Evolutionary conservation across 64 coral and sea anemone species (phyloP), one percentile per base, ranked within the genome.

Genomic region (Dendronephthya gigantea): DNA sequence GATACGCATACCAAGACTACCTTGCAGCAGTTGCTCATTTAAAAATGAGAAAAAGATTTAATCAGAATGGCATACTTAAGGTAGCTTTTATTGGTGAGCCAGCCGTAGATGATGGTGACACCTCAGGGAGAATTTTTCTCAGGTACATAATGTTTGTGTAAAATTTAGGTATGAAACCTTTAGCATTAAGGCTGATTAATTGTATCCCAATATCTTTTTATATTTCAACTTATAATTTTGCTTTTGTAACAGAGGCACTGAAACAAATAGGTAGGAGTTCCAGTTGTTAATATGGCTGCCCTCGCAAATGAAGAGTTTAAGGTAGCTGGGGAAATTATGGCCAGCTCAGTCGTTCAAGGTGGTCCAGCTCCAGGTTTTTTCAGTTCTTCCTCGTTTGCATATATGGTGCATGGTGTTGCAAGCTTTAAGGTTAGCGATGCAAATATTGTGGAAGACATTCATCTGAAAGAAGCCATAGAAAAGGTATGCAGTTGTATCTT

Each of bases 311-410:
- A n/a, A n/a, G n/a, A n/a, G n/a, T n/a, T n/a, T n/a, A n/a, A n/a
- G n/a, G n/a, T n/a, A n/a, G n/a, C n/a, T 27, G 68, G 68, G 68
- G 68, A 74, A 74, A 74, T 74, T 74, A 74, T 74, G 68, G 68
- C 68, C 1, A 74, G 68, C 68, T 74, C 68, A 2, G 3, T 74
- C 31, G 68, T 74, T 74, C 68, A 74, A 74, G 68, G 68, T 74
- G 68, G 68, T 27, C 68, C 68, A 74, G 68, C 68, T 25, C 68
- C 68, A 12, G 68, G 14, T 31, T 27, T 74, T 35, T 28, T 74
- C 25, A 27, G 14, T 28, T 19, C 14, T 13, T 74, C 32, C 22
- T 27, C 68, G 30, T 74, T 19, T 74, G 68, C 13, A 74, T 28
- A 74, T 74, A 74, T 74, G 11, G 68, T 74, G 14, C 1, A 74